Percentiles rank a stretch among this genome's conserved stretches.
phyloP scores from a whole-genome alignment of 2,888 invertebrate genomes.

The Dicranocentrus wangi region DNA sequence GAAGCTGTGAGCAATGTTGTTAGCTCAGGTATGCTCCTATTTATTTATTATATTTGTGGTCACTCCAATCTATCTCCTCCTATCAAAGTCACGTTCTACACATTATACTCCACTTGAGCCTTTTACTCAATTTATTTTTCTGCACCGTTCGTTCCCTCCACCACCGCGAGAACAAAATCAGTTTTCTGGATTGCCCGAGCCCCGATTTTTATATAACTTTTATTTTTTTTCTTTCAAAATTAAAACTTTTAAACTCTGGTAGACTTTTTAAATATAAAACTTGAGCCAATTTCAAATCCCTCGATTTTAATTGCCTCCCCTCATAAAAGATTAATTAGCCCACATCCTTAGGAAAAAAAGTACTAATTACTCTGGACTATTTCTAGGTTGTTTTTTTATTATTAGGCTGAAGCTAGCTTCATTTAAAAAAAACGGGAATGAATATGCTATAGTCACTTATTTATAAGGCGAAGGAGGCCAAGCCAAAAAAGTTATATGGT shows the following conservation, averaged over 20 bases:
- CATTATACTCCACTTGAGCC: slow-evolving; percentile 28
- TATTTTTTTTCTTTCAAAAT: background rate
- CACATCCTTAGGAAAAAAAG: slow-evolving; percentile 9
- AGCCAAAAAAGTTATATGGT: too few species aligned
- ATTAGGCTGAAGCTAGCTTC: too few species aligned
- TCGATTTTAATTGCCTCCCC: background rate
- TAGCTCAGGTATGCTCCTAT: background rate
- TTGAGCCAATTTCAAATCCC: background rate
- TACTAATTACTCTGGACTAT: background rate
- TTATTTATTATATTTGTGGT: slow-evolving; percentile 35
- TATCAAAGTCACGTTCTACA: slow-evolving; percentile 57
- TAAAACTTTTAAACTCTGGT: background rate
- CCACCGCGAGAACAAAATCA: too few species aligned
- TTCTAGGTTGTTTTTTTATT: too few species aligned
- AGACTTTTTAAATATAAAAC: background rate
- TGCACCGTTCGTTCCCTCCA: background rate
- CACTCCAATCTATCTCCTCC: slow-evolving; percentile 33
- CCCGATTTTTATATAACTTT: slow-evolving; percentile 3
- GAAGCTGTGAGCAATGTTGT: background rate
- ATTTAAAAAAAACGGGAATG: too few species aligned
- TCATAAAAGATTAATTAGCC: slow-evolving; percentile 9
- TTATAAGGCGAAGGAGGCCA: too few species aligned
- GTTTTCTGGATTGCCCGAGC: too few species aligned
- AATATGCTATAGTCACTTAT: too few species aligned
- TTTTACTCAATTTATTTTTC: background rate